Evolutionary conservation across 2,113 vertebrate genomes (phyloP).

Genomic region (Cryptotis parvus): DNA sequence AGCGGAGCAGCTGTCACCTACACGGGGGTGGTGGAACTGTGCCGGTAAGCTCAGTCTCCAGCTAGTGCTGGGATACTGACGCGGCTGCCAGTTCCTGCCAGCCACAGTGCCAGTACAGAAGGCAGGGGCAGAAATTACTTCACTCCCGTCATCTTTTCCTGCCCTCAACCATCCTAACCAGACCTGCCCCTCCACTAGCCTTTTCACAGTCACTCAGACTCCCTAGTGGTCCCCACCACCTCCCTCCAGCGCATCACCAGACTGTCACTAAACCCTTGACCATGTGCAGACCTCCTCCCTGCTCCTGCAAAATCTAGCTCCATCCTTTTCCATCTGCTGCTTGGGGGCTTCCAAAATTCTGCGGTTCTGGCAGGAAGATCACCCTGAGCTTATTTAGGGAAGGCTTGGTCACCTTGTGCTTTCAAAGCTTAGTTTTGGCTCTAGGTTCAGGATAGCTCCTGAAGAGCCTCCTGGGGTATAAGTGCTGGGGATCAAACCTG

Average conservation of each 20-base stretch:
- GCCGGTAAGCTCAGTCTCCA: accelerated
- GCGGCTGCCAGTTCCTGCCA: background rate
- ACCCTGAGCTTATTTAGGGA: background rate
- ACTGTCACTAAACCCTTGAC: background rate
- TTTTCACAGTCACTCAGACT: too few species aligned
- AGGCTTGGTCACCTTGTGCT: too few species aligned
- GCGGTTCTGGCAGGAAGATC: background rate
- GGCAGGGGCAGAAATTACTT: background rate
- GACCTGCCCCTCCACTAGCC: too few species aligned
- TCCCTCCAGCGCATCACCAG: background rate
- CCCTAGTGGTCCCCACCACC: background rate
- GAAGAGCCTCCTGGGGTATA: too few species aligned
- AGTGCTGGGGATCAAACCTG: too few species aligned
- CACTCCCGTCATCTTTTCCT: too few species aligned
- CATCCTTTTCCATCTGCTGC: background rate
- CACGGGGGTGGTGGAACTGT: background rate
- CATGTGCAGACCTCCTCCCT: background rate
- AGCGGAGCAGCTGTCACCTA: background rate
- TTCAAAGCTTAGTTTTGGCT: too few species aligned
- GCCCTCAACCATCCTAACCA: background rate
- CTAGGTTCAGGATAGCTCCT: too few species aligned
- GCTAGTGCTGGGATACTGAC: background rate
- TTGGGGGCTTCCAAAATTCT: too few species aligned
- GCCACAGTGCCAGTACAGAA: background rate
- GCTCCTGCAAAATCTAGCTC: too few species aligned